Conservation (phyloP, 2,888 invertebrate genomes). For the Eudasyphora cyanicolor region DNA sequence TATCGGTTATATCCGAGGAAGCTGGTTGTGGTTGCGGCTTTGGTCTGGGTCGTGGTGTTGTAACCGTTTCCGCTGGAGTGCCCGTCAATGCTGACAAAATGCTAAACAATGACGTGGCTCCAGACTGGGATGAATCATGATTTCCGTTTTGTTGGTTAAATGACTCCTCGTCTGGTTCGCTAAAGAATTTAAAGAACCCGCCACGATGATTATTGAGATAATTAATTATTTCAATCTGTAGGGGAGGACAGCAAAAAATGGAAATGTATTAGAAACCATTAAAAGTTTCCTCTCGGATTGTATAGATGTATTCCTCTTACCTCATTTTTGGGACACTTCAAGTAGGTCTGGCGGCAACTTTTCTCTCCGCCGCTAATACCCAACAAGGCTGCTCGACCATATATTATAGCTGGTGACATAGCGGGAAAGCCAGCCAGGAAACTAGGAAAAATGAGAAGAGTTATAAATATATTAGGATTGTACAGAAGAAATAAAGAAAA, state of each 20-base stretch:
- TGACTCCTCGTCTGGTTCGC: slow-evolving; percentile 80
- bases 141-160: slow-evolving; percentile 58
- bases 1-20: slow-evolving; percentile 72
- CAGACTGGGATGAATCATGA: slow-evolving; percentile 43
- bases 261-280: too few species aligned
- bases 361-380: slow-evolving; percentile 83
- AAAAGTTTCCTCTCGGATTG: not conserved
- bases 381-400: slow-evolving; percentile 88
- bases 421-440: slow-evolving; percentile 78
- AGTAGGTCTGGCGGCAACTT: slow-evolving; percentile 82
- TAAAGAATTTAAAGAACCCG: slow-evolving; percentile 91
- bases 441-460: slow-evolving; percentile 65
- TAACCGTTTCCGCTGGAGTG: slow-evolving; percentile 64
- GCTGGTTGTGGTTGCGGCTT: slow-evolving; percentile 66
- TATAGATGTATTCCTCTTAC: slow-evolving; percentile 64
- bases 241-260: not conserved
- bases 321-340: slow-evolving; percentile 86
- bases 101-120: slow-evolving; percentile 71
- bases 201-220: slow-evolving; percentile 93
- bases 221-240: slow-evolving; percentile 85
- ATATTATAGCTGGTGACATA: slow-evolving; percentile 84
- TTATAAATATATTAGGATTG: too few species aligned
- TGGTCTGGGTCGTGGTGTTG: slow-evolving; percentile 69
- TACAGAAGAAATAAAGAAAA: not conserved
- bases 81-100: slow-evolving; percentile 75